Evolutionary conservation across 2,888 invertebrate genomes (phyloP), one percentile per base, ranked within the genome.

Genomic region (Megastigmus dorsalis): DNA sequence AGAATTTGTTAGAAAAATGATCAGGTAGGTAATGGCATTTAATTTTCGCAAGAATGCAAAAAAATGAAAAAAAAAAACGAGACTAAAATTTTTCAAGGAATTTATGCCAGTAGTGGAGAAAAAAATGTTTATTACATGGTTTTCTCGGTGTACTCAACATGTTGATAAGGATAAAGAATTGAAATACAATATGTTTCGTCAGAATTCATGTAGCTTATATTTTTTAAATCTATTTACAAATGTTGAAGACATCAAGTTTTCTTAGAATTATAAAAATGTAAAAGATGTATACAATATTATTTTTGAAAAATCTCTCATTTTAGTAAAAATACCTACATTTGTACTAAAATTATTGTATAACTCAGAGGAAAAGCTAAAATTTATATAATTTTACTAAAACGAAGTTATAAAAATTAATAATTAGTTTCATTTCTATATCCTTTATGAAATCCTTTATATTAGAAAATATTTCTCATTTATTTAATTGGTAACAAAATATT

Each of bases 1-100:
- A 82, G 74, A 78, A 75, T 66, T 71, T 74, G 77, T 82, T 83
- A 80, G 77, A 81, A 63, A 76, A 66, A 41, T 78, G 9, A 67
- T 77, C 38, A 60, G 38, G 20, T 66, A 38, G 9, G 36, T 62
- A n/a, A n/a, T n/a, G n/a, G 23, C 48, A 36, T 45, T 66, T 45
- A 36, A n/a, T 33, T 30, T 67, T 52, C 36, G 26, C 30, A 41
- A 65, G 15, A 52, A 52, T 18, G 38, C n/a, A 48, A 54, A 55
- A 62, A 38, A 54, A 60, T 6, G 15, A 55, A 33, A 72, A 55
- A 33, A 59, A 66, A 48, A 18, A 4, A 18, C 60, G 45, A 48
- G 36, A 26, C 57, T 20, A 10, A 33, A 15, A 71, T 15, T 57
- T 5, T 28, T 15, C 10, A 50, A 3, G 23, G 13, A 41, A 33